These are phyloP conservation scores for Macrotis lagotis DNA, from an alignment of 2,113 vertebrate species.

Conservation along the genomic window DNA sequence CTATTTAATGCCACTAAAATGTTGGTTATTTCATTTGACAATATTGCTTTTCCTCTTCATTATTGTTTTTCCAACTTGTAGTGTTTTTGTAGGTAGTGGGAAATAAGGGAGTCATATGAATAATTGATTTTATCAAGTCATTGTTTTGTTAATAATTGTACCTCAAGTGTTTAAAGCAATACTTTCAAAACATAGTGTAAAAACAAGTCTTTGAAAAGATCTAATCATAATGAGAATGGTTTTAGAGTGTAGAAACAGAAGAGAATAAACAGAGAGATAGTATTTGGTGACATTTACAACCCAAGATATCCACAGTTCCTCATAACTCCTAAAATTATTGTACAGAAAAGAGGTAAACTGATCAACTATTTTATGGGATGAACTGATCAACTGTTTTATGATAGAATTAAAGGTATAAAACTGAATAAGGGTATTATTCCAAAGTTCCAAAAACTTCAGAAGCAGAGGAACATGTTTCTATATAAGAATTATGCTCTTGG, in stretches of 20 bases:
- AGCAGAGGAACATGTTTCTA: background rate
- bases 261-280: background rate
- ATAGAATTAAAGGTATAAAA: slow-evolving; percentile 14
- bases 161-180: background rate
- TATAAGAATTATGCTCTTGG: background rate
- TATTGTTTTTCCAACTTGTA: background rate
- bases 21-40: background rate
- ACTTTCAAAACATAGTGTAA: slow-evolving; percentile 11
- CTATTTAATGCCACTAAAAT: background rate
- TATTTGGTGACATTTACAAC: background rate
- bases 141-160: background rate
- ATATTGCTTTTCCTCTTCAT: slow-evolving; percentile 8
- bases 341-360: background rate
- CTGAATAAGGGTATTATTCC: background rate
- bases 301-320: background rate
- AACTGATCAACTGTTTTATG: background rate
- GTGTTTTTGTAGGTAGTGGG: background rate
- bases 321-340: slow-evolving; percentile 4
- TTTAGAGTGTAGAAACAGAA: slow-evolving; percentile 3
- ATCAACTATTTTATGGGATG: slow-evolving; percentile 24
- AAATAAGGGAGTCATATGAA: background rate
- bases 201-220: slow-evolving; percentile 1
- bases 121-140: background rate
- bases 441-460: slow-evolving; percentile 20
- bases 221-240: background rate